Base-by-base conservation (phyloP, 2,797 vertebrate species). In the Sphenopsis melanotis region DNA sequence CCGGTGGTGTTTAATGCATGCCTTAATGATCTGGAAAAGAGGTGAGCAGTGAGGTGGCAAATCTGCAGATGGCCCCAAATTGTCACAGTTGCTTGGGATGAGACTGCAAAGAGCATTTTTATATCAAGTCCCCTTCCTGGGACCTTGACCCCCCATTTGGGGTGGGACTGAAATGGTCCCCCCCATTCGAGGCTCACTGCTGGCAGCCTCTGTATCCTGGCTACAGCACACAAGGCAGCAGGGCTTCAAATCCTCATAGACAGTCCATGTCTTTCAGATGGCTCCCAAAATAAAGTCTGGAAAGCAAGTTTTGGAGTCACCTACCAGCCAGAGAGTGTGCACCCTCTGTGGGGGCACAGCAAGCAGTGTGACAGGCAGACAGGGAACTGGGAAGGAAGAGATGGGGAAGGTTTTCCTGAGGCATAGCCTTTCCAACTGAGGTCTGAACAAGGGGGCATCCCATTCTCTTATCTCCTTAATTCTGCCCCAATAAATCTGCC, bases 21-120 rank as follows among this genome's bases (percentile, higher is more conserved):
- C 46, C 70, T 89, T 94, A 96, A 93, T 93, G 90, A 92, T 77
- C 81, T 76, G 76, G 90, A 91, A 93, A 93, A 87, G 79, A 85
- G 85, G 59, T 57, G 85, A 95, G 90, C 90, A 69, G 56, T 77
- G 85, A 95, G 79, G 71, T 94, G 90, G 82, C 79, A 94, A 96
- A 95, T 89, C 68, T 17, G 12, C 95, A 96, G 89, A 93, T 93
- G 91, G 68, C 47, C 71, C n/a, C 55, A 66, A 0, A 87, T 76
- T 76, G 71, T 69, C 65, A 6, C 59, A 65, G 46, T 84, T 79
- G 44, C 27, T 85, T 3, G 2, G 32, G 59, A 72, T 50, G 47
- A 87, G 55, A 15, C 46, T 72, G 50, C 46, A 82, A 66, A 76
- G 55, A 91, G 15, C 30, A 42, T 47, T 89, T 89, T 53, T 65